A percentile compares a stretch with the other conserved stretches of the same genome.
phyloP scores from a whole-genome alignment of 1,140 invertebrate genomes.

The Papilio polyxenes region DNA sequence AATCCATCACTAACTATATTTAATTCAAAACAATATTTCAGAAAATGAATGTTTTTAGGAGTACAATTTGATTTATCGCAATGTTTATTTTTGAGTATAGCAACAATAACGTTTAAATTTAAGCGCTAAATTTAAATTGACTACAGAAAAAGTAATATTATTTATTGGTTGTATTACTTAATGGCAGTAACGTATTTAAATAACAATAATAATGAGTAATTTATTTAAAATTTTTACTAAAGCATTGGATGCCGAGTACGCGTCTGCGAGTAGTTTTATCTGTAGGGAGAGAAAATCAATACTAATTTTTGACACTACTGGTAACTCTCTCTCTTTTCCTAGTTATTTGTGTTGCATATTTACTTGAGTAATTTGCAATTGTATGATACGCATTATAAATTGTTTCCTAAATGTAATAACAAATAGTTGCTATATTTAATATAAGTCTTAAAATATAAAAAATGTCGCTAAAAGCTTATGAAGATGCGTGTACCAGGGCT shows the following conservation, averaged over 20 bases:
- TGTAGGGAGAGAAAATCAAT: slow-evolving; percentile 35
- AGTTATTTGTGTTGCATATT: background rate
- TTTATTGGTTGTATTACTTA: background rate
- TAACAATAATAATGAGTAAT: background rate
- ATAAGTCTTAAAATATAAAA: slow-evolving; percentile 39
- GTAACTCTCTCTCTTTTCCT: background rate
- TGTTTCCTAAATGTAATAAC: slow-evolving; percentile 33
- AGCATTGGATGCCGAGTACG: background rate
- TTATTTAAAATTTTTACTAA: background rate
- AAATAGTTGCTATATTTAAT: slow-evolving; percentile 26
- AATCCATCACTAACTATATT: background rate
- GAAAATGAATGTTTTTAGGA: background rate
- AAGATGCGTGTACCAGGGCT: slow-evolving; percentile 87
- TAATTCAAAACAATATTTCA: background rate
- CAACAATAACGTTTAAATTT: background rate
- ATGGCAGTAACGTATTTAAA: background rate
- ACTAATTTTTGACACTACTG: slow-evolving; percentile 9
- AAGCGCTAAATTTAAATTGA: slow-evolving; percentile 16
- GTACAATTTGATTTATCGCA: background rate
- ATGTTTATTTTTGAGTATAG: background rate
- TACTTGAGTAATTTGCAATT: slow-evolving; percentile 14
- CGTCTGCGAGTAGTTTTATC: background rate
- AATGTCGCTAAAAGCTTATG: slow-evolving; percentile 84
- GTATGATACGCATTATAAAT: slow-evolving; percentile 41
- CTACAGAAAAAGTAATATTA: background rate